These are phyloP conservation scores for Sminthopsis crassicaudata DNA, from an alignment of 2,113 vertebrate genomes.

Conservation along the genomic window DNA sequence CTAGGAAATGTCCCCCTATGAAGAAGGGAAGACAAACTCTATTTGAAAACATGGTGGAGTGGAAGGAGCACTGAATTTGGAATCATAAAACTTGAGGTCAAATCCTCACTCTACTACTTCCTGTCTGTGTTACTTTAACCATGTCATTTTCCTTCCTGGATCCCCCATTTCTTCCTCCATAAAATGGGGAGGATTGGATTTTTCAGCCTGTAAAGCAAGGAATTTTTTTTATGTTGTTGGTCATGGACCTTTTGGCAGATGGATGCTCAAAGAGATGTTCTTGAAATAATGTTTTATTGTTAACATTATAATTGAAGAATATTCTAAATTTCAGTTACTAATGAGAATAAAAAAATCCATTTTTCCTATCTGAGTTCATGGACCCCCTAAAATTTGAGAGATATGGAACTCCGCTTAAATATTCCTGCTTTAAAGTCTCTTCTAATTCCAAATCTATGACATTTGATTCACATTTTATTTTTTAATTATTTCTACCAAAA, in stretches of 20 bases:
- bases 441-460: not conserved
- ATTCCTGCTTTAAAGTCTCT: not conserved
- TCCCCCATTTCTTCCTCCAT: not conserved
- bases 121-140: not conserved
- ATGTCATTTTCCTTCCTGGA: not conserved
- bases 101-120: not conserved
- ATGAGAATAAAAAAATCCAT: not conserved
- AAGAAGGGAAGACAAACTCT: not conserved
- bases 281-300: not conserved
- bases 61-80: not conserved
- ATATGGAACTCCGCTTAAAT: not conserved
- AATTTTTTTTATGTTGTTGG: not conserved
- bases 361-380: not conserved
- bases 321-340: not conserved
- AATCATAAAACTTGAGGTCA: not conserved
- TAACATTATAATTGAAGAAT: not conserved
- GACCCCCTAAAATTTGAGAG: not conserved
- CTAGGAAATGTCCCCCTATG: constrained; percentile 1
- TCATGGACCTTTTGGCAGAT: not conserved
- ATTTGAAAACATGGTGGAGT: not conserved
- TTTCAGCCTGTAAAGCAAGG: not conserved
- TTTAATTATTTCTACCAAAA: constrained; percentile 37
- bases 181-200: not conserved
- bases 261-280: not conserved
- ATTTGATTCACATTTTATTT: not conserved